phyloP scores from a whole-genome alignment of 2,888 invertebrate genomes.

The Rutpela maculata region DNA sequence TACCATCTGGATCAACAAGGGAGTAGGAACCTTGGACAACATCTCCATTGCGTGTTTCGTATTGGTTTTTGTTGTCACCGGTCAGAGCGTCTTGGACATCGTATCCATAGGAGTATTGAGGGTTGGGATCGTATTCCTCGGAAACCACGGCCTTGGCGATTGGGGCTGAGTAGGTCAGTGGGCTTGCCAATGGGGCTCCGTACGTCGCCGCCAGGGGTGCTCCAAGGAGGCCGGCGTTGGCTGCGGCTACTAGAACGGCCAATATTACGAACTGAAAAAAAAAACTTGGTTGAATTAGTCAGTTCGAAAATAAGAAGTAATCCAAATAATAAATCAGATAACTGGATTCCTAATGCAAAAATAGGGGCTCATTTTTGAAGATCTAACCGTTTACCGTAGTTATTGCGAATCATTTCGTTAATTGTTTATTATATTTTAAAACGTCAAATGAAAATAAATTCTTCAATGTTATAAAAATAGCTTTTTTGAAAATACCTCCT shows the following conservation, averaged over 20 bases:
- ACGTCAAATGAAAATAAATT: too few relatives aligned
- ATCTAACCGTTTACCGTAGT: too few relatives aligned
- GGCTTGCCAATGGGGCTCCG: not conserved
- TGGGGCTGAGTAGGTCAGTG: slow-evolving; percentile 39
- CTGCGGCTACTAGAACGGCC: slow-evolving; percentile 16
- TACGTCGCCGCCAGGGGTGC: not conserved
- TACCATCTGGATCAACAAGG: slow-evolving; percentile 78
- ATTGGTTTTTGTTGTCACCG: slow-evolving; percentile 78
- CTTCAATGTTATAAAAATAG: too few relatives aligned
- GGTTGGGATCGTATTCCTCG: slow-evolving; percentile 69
- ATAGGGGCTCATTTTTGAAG: too few relatives aligned
- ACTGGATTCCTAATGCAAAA: too few relatives aligned
- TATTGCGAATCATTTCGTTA: too few relatives aligned
- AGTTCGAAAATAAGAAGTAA: too few relatives aligned
- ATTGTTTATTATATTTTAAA: too few relatives aligned
- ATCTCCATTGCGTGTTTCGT: slow-evolving; percentile 80
- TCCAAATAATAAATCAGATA: too few relatives aligned
- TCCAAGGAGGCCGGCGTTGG: not conserved
- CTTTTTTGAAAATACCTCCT: too few relatives aligned
- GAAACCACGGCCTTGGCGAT: slow-evolving; percentile 66
- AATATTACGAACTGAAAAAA: slow-evolving; percentile 13
- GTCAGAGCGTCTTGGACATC: slow-evolving; percentile 77
- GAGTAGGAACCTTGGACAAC: slow-evolving; percentile 78
- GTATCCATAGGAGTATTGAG: slow-evolving; percentile 78
- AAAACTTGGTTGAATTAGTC: not conserved